Conservation (phyloP, 1,140 invertebrate species). For the Bombus superbus region DNA sequence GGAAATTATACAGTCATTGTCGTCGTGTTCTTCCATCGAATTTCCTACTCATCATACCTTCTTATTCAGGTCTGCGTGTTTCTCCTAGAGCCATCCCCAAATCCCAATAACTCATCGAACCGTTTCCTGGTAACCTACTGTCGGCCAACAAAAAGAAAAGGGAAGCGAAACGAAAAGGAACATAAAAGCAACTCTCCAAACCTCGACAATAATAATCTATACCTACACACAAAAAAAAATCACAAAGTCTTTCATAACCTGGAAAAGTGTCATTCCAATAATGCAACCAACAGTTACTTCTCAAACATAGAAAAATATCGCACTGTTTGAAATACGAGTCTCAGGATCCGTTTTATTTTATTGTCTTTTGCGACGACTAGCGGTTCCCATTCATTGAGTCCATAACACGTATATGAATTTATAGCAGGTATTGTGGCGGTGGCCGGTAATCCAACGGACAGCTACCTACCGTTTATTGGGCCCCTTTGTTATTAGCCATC, state of each 20-base stretch:
- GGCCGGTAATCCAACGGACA: conserved; percentile 72
- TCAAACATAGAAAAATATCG: not conserved
- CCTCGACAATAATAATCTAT: not conserved
- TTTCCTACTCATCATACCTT: too few species aligned
- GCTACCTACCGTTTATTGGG: conserved; percentile 77
- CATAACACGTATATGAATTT: conserved; percentile 79
- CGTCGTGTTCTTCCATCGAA: too few species aligned
- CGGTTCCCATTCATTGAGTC: conserved; percentile 49
- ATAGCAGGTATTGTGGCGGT: conserved; percentile 73
- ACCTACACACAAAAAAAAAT: not conserved
- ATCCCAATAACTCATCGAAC: not conserved
- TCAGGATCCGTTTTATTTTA: conserved; percentile 65
- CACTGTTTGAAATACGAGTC: conserved; percentile 7
- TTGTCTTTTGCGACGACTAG: conserved; percentile 69
- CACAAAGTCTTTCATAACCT: not conserved
- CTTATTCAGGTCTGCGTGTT: too few species aligned
- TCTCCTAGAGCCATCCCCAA: not conserved
- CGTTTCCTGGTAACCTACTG: not conserved
- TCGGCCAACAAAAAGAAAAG: not conserved
- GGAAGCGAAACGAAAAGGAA: not conserved
- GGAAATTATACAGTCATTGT: too few species aligned
- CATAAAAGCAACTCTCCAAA: not conserved
- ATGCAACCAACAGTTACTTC: not conserved
- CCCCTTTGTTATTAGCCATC: conserved; percentile 72
- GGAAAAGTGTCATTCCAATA: not conserved